These are phyloP conservation scores for Chironex yamaguchii DNA, from an alignment of 30 jellyfish, hydroid and myxozoan genomes.

Conservation along the genomic window DNA sequence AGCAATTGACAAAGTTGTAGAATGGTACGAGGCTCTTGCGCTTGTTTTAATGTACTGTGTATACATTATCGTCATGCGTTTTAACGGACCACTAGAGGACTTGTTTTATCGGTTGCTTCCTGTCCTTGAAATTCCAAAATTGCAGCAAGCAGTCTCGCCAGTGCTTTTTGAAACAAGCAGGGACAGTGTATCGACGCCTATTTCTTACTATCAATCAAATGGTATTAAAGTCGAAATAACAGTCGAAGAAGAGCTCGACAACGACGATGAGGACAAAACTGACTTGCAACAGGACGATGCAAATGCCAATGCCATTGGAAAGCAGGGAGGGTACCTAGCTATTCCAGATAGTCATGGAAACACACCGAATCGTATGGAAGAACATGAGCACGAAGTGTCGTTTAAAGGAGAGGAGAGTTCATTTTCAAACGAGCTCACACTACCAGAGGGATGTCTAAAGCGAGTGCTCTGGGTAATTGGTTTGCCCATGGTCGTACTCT, in stretches of 20 bases:
- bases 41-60: conserved; percentile 66
- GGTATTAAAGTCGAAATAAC: conserved; percentile 39
- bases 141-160: background rate
- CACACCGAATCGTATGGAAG: conserved; percentile 45
- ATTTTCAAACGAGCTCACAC: conserved; percentile 27
- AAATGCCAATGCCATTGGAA: conserved; percentile 19
- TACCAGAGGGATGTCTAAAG: conserved; percentile 53
- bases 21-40: conserved; percentile 77
- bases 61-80: conserved; percentile 71
- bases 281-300: conserved; percentile 38
- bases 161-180: background rate
- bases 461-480: conserved; percentile 74
- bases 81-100: conserved; percentile 54
- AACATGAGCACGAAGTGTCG: conserved; percentile 28
- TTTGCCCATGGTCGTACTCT: conserved; percentile 76
- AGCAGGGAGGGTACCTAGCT: background rate
- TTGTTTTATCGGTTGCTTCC: conserved; percentile 51
- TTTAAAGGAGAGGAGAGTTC: background rate
- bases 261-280: background rate
- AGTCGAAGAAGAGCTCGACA: conserved; percentile 25
- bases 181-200: background rate
- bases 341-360: conserved; percentile 18
- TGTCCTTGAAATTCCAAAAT: background rate
- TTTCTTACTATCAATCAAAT: background rate
- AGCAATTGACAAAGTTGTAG: conserved; percentile 70